Evolutionary conservation across 2,797 vertebrate species (phyloP).

Genomic region (Chrosomus eos): DNA sequence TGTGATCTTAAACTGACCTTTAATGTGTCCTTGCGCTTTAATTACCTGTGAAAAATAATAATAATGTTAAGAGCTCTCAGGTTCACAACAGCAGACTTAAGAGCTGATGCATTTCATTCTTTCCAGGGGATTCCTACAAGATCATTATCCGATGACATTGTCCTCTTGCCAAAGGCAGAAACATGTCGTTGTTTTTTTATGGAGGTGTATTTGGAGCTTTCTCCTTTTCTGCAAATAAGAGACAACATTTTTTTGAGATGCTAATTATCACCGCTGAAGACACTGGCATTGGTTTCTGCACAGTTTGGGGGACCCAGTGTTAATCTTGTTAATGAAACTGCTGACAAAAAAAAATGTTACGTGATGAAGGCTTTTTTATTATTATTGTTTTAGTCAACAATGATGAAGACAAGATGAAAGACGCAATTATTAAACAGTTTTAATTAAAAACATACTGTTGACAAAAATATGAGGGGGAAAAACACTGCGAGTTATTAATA

Average conservation of each 20-base stretch:
- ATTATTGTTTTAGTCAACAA: background rate
- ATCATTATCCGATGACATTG: slow-evolving; percentile 53
- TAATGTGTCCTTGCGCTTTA: slow-evolving; percentile 48
- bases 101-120: slow-evolving; percentile 23
- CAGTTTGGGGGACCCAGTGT: slow-evolving; percentile 34
- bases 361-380: background rate
- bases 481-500: background rate
- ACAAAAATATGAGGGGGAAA: background rate
- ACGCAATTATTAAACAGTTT: background rate
- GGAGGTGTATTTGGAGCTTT: slow-evolving; percentile 24
- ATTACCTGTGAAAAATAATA: slow-evolving; percentile 36
- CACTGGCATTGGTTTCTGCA: slow-evolving; percentile 27
- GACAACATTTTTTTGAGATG: slow-evolving; percentile 25
- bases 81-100: slow-evolving; percentile 26
- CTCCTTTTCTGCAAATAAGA: slow-evolving; percentile 32
- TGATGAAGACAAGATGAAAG: slow-evolving; percentile 5
- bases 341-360: background rate
- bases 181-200: slow-evolving; percentile 18
- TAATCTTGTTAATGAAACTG: slow-evolving; percentile 28
- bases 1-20: slow-evolving; percentile 55
- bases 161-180: slow-evolving; percentile 55
- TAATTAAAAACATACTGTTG: slow-evolving; percentile 1
- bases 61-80: slow-evolving; percentile 6
- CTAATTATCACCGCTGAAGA: slow-evolving; percentile 54
- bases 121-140: slow-evolving; percentile 39